Evolutionary conservation across 2,797 vertebrate species (phyloP).

Genomic region (Zalophus californianus): DNA sequence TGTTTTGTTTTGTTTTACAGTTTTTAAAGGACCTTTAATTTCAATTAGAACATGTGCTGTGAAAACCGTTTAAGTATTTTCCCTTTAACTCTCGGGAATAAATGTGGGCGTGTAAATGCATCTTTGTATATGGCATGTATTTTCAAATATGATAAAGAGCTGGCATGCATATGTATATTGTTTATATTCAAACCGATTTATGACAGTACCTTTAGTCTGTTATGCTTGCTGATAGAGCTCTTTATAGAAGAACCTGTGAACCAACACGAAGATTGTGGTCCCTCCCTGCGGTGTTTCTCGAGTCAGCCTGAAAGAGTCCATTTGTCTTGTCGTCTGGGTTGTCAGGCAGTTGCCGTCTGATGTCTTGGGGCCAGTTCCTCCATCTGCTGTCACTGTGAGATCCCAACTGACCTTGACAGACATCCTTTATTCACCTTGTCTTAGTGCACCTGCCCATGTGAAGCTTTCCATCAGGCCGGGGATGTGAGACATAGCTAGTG

Average conservation of each 20-base stretch:
- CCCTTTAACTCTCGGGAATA: neutral
- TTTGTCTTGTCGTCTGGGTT: neutral
- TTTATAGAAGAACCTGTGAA: neutral
- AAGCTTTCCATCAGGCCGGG: no score
- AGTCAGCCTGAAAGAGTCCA: neutral
- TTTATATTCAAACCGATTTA: neutral
- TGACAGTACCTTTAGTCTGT: neutral
- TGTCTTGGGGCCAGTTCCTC: neutral
- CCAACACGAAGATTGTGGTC: neutral
- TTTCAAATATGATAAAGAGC: neutral
- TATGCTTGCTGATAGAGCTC: neutral
- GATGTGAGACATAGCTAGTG: neutral
- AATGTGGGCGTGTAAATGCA: neutral
- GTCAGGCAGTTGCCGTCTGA: neutral
- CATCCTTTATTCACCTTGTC: neutral
- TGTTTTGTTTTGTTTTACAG: neutral
- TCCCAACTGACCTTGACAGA: neutral
- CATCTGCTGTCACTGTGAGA: neutral
- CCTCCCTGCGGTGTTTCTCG: neutral
- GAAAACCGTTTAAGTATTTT: neutral
- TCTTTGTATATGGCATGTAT: neutral
- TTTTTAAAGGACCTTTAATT: slow-evolving; percentile 46
- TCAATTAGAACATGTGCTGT: neutral
- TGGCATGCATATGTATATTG: neutral
- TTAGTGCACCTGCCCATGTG: neutral